Percentiles rank a stretch among this genome's conserved stretches.
Conservation (phyloP, 1,140 invertebrate species). For the Drosophila erecta region DNA sequence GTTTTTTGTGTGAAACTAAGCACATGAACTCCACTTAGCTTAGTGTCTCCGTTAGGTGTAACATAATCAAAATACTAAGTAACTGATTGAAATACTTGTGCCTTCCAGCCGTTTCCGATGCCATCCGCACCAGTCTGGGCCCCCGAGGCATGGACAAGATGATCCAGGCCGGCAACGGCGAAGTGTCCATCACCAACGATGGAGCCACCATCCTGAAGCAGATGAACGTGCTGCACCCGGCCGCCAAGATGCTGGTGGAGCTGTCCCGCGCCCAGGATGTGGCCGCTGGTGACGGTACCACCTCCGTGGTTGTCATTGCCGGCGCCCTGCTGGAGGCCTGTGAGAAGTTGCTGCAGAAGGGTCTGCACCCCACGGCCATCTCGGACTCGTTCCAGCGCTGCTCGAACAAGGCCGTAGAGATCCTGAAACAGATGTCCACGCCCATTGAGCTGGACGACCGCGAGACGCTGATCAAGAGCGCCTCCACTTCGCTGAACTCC, state of each 20-base stretch:
- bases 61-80: background rate
- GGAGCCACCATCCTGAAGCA: slow-evolving; percentile 99
- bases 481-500: slow-evolving; percentile 98
- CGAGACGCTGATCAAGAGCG: slow-evolving; percentile 95
- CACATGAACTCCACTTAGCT: background rate
- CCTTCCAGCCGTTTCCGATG: slow-evolving; percentile 97
- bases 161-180: slow-evolving; percentile 98
- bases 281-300: slow-evolving; percentile 99
- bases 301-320: slow-evolving; percentile 98
- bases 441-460: slow-evolving; percentile 95
- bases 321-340: slow-evolving; percentile 98
- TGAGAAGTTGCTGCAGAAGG: slow-evolving; percentile 95
- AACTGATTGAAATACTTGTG: background rate
- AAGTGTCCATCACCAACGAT: slow-evolving; percentile 99
- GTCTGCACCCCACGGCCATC: slow-evolving; percentile 98
- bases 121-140: slow-evolving; percentile 98
- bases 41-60: too few relatives aligned
- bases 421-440: slow-evolving; percentile 93
- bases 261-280: slow-evolving; percentile 99
- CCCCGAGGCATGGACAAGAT: slow-evolving; percentile 99
- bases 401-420: slow-evolving; percentile 92
- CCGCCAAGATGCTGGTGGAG: slow-evolving; percentile 99
- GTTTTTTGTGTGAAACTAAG: background rate
- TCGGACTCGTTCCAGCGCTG: slow-evolving; percentile 98
- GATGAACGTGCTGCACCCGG: slow-evolving; percentile 99